These are phyloP conservation scores for Panopea generosa DNA, from an alignment of 2,888 invertebrate genomes.

Conservation along the genomic window DNA sequence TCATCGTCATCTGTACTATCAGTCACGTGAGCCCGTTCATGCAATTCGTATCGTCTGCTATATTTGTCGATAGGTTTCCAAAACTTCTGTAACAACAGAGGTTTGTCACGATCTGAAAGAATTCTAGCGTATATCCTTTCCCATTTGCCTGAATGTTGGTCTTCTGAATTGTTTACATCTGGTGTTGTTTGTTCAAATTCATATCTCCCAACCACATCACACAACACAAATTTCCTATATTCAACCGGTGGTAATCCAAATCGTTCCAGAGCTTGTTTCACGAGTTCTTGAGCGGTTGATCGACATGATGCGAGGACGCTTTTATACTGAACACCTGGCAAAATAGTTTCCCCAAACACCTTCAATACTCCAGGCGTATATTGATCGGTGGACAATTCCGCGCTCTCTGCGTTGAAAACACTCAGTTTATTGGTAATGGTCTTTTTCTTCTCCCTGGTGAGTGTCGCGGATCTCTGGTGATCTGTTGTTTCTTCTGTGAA, in stretches of 20 bases:
- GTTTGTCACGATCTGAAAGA: conserved; percentile 77
- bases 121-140: conserved; percentile 74
- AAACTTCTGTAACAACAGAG: conserved; percentile 79
- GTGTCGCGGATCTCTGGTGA: conserved; percentile 32
- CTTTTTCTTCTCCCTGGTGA: conserved; percentile 40
- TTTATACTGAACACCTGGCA: conserved; percentile 81
- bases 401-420: conserved; percentile 30
- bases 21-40: conserved; percentile 68
- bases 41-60: conserved; percentile 81
- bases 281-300: conserved; percentile 79
- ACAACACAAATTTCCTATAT: conserved; percentile 76
- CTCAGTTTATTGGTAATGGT: conserved; percentile 6
- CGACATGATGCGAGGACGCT: conserved; percentile 79
- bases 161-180: conserved; percentile 14
- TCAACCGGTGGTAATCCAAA: conserved; percentile 72
- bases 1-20: conserved; percentile 69
- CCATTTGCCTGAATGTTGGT: conserved; percentile 68
- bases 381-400: conserved; percentile 78
- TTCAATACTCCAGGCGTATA: conserved; percentile 80
- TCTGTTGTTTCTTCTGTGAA: conserved; percentile 31
- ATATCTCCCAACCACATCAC: conserved; percentile 78
- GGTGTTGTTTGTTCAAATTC: conserved; percentile 24
- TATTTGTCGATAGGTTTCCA: conserved; percentile 82
- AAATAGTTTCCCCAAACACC: conserved; percentile 79
- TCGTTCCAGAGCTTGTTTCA: conserved; percentile 81